Conservation (phyloP, 2,797 vertebrate species). For the Calcarius lapponicus region DNA sequence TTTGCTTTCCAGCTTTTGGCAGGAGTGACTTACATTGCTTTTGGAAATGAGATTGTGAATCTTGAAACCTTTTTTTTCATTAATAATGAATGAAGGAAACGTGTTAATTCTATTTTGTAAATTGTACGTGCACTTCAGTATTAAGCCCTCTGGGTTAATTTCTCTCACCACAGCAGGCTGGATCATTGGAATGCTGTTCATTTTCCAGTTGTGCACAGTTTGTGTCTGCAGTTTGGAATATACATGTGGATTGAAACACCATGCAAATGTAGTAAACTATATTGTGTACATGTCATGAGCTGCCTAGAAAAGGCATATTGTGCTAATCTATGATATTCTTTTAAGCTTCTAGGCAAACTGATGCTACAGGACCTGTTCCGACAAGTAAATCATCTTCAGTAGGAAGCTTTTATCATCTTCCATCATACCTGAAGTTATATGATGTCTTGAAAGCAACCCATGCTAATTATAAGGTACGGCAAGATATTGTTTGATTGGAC, state of each 20-base stretch:
- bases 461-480: conserved; percentile 92
- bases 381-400: conserved; percentile 89
- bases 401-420: conserved; percentile 95
- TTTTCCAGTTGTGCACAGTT: neutral
- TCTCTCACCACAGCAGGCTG: neutral
- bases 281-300: neutral
- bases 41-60: neutral
- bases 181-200: neutral
- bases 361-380: conserved; percentile 80
- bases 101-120: neutral
- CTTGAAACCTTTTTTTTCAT: neutral
- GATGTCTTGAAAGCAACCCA: conserved; percentile 98
- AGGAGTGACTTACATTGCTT: neutral
- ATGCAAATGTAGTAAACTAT: neutral
- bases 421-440: conserved; percentile 93
- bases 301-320: neutral
- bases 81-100: neutral
- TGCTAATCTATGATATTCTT: neutral
- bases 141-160: neutral
- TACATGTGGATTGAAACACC: neutral
- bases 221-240: neutral
- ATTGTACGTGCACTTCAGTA: neutral
- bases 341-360: conserved; percentile 85
- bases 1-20: neutral
- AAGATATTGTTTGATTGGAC: neutral